Percentiles rank a stretch among this genome's conserved stretches.
phyloP scores from a whole-genome alignment of 2,113 vertebrate species.

The Albula goreensis region DNA sequence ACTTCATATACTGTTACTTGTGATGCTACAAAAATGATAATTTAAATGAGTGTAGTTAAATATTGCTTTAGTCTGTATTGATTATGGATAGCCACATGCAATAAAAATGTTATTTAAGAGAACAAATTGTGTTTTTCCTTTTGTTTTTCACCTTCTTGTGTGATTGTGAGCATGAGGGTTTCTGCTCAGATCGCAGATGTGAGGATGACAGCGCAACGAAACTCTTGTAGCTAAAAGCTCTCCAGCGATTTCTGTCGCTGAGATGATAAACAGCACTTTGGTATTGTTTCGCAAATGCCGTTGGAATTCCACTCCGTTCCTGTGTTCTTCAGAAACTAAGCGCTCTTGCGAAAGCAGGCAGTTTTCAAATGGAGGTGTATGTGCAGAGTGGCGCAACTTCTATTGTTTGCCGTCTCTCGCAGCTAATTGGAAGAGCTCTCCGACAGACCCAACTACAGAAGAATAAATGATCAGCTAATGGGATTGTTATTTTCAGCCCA shows the following conservation, averaged over 20 bases:
- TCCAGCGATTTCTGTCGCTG: background rate
- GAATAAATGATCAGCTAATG: slow-evolving; percentile 13
- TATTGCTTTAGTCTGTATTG: slow-evolving; percentile 88
- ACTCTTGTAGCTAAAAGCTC: background rate
- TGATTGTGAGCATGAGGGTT: background rate
- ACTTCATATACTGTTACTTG: slow-evolving; percentile 78
- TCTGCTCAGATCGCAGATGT: background rate
- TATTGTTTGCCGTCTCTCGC: background rate
- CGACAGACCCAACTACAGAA: background rate
- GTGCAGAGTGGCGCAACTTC: background rate
- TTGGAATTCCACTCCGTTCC: background rate
- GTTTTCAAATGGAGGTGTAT: background rate
- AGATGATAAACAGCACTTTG: background rate
- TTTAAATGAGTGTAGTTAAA: slow-evolving; percentile 75
- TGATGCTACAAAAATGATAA: slow-evolving; percentile 72
- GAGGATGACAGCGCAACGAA: background rate
- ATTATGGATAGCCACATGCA: slow-evolving; percentile 90
- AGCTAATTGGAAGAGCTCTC: background rate
- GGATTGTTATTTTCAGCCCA: slow-evolving; percentile 17
- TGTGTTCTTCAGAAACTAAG: background rate
- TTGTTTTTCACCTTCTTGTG: background rate
- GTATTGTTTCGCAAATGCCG: background rate
- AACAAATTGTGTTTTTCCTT: slow-evolving; percentile 33
- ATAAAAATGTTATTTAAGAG: slow-evolving; percentile 94
- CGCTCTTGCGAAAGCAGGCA: background rate